Evolutionary conservation across 2,797 vertebrate genomes (phyloP).

Genomic region (Pangasius djambal): DNA sequence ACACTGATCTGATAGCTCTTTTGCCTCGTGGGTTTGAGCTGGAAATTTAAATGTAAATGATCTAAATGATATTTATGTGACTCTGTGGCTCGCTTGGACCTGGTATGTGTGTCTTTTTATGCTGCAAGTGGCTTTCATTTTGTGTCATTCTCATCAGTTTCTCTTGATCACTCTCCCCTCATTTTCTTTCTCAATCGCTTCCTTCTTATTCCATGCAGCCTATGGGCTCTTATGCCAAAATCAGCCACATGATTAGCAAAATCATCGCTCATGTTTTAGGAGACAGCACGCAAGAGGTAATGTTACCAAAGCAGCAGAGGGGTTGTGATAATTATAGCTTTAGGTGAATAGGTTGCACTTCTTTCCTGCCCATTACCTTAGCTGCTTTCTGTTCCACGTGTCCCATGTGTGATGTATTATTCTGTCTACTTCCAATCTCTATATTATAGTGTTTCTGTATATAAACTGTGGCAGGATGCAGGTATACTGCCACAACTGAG

Average conservation of each 20-base stretch:
- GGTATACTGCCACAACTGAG: not conserved
- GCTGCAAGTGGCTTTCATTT: slow-evolving; percentile 26
- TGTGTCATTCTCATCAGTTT: slow-evolving; percentile 20
- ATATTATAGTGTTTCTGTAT: not conserved
- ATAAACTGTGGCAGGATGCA: not conserved
- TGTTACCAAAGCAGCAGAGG: slow-evolving; percentile 42
- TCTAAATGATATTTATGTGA: not conserved
- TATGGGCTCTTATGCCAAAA: slow-evolving; percentile 84
- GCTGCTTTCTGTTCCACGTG: not conserved
- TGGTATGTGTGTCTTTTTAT: slow-evolving; percentile 42
- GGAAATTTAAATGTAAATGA: slow-evolving; percentile 1
- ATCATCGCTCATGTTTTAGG: slow-evolving; percentile 79
- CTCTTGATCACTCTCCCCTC: not conserved
- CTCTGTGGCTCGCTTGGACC: slow-evolving; percentile 40
- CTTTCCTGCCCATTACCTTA: slow-evolving; percentile 25
- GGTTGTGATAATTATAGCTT: slow-evolving; percentile 39
- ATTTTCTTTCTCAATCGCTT: slow-evolving; percentile 13
- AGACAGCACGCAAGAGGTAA: slow-evolving; percentile 82
- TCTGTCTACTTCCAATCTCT: not conserved
- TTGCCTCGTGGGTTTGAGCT: not conserved
- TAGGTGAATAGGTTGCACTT: slow-evolving; percentile 30
- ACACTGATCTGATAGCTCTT: not conserved
- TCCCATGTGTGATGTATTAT: slow-evolving; percentile 20
- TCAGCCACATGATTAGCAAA: slow-evolving; percentile 82
- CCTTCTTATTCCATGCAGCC: slow-evolving; percentile 71